Conservation (phyloP, 2,113 vertebrate species). For the Elgaria multicarinata region DNA sequence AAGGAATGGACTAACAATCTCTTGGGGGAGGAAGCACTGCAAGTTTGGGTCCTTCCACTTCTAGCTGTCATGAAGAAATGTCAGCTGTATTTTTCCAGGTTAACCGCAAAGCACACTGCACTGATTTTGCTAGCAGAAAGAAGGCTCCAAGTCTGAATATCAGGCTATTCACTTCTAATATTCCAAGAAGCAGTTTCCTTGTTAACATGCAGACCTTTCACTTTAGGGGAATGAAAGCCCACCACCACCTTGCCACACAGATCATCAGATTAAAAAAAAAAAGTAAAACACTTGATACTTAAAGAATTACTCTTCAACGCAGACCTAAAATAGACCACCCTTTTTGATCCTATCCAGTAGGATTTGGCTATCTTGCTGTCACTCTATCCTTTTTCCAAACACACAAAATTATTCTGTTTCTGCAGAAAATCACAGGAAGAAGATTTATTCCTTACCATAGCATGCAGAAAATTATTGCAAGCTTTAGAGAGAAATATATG, state of each 20-base stretch:
- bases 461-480: constrained; percentile 51
- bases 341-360: constrained; percentile 39
- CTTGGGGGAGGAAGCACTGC: constrained; percentile 72
- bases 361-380: constrained; percentile 51
- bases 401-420: constrained; percentile 51
- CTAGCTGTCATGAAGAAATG: constrained; percentile 82
- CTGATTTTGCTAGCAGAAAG: constrained; percentile 57
- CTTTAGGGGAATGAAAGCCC: constrained; percentile 65
- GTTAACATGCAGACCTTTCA: constrained; percentile 61
- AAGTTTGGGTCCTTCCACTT: constrained; percentile 90
- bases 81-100: constrained; percentile 75
- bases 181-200: constrained; percentile 64
- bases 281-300: constrained; percentile 40
- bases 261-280: constrained; percentile 36
- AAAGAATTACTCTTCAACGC: constrained; percentile 52
- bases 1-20: constrained; percentile 83
- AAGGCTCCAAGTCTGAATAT: constrained; percentile 65
- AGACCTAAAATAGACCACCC: constrained; percentile 41
- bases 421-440: constrained; percentile 42
- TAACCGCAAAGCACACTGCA: constrained; percentile 50
- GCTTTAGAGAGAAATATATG: constrained; percentile 46
- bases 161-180: constrained; percentile 67
- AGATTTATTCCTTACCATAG: constrained; percentile 52
- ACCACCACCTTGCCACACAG: constrained; percentile 51
- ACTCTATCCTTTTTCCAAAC: constrained; percentile 16